These are phyloP conservation scores for Himantopus leucocephalus DNA, from an alignment of 2,113 vertebrate species.

Conservation along the genomic window DNA sequence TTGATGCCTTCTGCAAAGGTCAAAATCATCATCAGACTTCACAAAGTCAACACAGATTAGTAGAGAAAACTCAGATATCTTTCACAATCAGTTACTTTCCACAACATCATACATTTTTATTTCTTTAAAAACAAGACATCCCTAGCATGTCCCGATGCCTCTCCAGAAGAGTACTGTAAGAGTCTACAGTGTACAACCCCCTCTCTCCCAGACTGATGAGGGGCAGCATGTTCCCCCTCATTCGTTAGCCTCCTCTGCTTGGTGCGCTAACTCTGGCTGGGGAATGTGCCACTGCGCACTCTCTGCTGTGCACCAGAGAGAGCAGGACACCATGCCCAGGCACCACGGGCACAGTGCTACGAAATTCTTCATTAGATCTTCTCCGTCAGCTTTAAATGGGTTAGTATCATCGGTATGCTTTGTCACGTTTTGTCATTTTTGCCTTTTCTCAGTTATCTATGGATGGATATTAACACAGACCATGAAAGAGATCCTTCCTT, in stretches of 20 bases:
- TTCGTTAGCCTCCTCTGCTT: background rate
- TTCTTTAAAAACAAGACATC: background rate
- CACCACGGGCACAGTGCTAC: rapidly evolving
- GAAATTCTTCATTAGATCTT: background rate
- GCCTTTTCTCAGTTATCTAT: background rate
- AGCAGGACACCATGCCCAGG: background rate
- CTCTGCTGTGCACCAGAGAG: background rate
- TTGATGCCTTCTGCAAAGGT: background rate
- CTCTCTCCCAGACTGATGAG: background rate
- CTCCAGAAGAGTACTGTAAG: background rate
- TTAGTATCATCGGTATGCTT: background rate
- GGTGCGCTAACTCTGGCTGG: background rate
- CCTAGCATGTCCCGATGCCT: background rate
- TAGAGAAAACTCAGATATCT: background rate
- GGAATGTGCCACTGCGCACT: background rate
- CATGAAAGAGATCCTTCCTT: background rate
- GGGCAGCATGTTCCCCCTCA: background rate
- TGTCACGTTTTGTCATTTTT: background rate
- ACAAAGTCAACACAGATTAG: background rate
- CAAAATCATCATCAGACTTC: background rate
- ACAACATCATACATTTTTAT: background rate
- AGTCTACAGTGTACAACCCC: background rate
- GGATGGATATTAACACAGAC: background rate
- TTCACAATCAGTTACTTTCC: background rate
- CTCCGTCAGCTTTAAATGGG: background rate